Evolutionary conservation across 2,888 invertebrate genomes (phyloP).

Genomic region (Temnothorax rugatulus): DNA sequence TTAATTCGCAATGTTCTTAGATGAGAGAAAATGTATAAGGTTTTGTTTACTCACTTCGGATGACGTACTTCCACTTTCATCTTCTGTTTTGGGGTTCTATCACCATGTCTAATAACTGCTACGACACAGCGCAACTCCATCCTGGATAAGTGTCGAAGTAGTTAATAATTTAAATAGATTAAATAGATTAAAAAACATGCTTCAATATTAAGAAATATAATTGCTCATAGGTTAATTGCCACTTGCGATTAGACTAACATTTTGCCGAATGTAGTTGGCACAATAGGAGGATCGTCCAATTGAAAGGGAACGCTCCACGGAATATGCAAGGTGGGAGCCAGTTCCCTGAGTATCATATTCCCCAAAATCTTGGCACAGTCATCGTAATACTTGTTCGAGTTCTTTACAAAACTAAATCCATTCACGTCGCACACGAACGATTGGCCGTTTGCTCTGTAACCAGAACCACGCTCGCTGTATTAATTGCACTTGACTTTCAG

Average conservation of each 20-base stretch:
- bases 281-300: slow-evolving; percentile 99
- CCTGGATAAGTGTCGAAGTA: slow-evolving; percentile 83
- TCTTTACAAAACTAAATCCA: slow-evolving; percentile 99
- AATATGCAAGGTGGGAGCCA: slow-evolving; percentile 98
- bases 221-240: neutral
- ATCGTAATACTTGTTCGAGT: slow-evolving; percentile 99
- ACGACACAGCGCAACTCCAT: slow-evolving; percentile 97
- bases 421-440: slow-evolving; percentile 99
- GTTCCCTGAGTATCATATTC: slow-evolving; percentile 97
- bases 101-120: slow-evolving; percentile 98
- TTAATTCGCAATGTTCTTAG: slow-evolving; percentile 59
- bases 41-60: slow-evolving; percentile 90
- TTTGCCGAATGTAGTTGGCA: slow-evolving; percentile 99
- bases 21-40: neutral
- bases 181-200: neutral
- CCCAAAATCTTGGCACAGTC: slow-evolving; percentile 99
- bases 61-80: slow-evolving; percentile 99
- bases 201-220: slow-evolving; percentile 25
- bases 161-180: no score
- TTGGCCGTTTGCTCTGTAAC: slow-evolving; percentile 96
- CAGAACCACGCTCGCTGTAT: slow-evolving; percentile 7
- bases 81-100: slow-evolving; percentile 99
- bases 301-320: slow-evolving; percentile 99
- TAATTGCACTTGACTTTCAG: slow-evolving; percentile 6
- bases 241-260: slow-evolving; percentile 88